Evolutionary conservation across 2,113 vertebrate species (phyloP), one percentile per base, ranked within the genome.

Genomic region (Scomber scombrus): DNA sequence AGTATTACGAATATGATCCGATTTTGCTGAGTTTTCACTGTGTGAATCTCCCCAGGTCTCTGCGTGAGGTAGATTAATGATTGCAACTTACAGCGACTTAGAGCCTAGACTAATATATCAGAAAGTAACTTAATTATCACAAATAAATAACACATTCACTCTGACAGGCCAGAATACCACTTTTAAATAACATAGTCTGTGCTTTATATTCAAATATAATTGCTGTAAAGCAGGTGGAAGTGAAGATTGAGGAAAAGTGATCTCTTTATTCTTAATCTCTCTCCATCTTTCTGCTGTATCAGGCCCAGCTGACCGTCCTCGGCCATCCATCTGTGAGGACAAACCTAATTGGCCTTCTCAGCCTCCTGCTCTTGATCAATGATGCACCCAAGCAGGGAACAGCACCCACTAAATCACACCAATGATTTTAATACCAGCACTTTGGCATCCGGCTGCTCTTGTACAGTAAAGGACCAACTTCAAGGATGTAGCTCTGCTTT

Each of bases 291-390:
- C 60, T 19, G 51, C 31, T 71, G 19, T n/a, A 55, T 68, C 61
- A n/a, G 10, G 21, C 29, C 64, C 52, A 85, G 68, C 57, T 57
- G 79, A 66, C 68, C 45, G 23, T 78, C 73, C 40, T 64, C 23
- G 23, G 12, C 62, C 66, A 76, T 76, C 80, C 75, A 70, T 90
- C 85, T 82, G 55, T 61, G 74, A 76, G 74, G 67, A 85, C 66
- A 55, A 58, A 77, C 49, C 80, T 82, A 82, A 86, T 77, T 80
- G 63, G 62, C 46, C 77, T 56, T 56, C 80, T 80, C 43, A 61
- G 47, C 56, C 71, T 69, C 13, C 65, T 80, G 63, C 50, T 81
- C 78, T 40, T 81, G 84, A 90, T 88, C 88, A 87, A 89, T 86
- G 82, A 74, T 71, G 89, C 77, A 86, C 56, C 54, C 18, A 57